Base-by-base conservation (phyloP, 2,888 invertebrate genomes). In the Plebejus argus region DNA sequence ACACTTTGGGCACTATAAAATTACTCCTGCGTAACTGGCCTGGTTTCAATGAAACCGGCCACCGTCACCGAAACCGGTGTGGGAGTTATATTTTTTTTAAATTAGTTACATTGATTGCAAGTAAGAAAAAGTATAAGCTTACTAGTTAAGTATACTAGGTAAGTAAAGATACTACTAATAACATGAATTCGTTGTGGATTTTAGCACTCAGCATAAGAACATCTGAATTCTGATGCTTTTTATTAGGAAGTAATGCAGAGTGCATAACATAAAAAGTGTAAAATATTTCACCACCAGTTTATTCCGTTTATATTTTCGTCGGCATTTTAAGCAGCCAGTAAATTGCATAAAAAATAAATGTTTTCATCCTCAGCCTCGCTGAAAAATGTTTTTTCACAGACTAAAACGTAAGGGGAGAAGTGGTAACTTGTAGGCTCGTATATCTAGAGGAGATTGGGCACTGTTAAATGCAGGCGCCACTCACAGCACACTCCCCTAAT, bases 401-500 rank as follows among this genome's bases (percentile, higher is more conserved):
- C 53, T 15, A 12, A 72, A 76, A 76, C 18, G 45, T 23, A 76
- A 71, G 56, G 71, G 70, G 35, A 33, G 49, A 20, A 71, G n/a
- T 33, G 74, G 28, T 20, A 78, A 78, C 66, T 77, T 23, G 20
- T 39, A 70, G 23, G 23, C 28, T 76, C 77, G 77, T 78, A 78
- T 77, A 77, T 78, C 77, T 77, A 39, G 49, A 45, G 20, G 70
- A 77, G 78, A 75, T 77, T 71, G 58, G 56, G 33, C 49, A 58
- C 70, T 58, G 78, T 78, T 77, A 76, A 77, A 78, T 75, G 77
- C 78, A 78, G 75, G 78, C 78, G 56, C 78, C 61, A 70, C 76
- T 76, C 77, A 58, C 58, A 28, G 49, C 18, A 33, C 70, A 70
- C 76, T 39, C 23, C 66, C 33, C 53, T 12, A 74, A 33, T 39